phyloP scores from a whole-genome alignment of 1,140 invertebrate species.

The Tenebrio molitor region DNA sequence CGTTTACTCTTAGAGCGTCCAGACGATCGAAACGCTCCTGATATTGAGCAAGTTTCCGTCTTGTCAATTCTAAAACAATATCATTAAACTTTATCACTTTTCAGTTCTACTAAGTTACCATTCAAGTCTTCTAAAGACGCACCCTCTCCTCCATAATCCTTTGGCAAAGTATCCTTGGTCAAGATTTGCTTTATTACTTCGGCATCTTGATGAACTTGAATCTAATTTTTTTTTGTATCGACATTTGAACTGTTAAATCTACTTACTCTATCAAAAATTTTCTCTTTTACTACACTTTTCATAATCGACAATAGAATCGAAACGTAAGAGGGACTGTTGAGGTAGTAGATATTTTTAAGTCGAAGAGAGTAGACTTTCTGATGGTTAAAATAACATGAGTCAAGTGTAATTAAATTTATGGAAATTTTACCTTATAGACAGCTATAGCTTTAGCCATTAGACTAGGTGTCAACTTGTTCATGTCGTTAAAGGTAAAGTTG shows the following conservation, averaged over 20 bases:
- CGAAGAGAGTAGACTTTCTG: neutral
- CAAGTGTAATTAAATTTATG: too few relatives aligned
- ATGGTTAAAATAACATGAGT: neutral
- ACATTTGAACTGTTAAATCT: too few relatives aligned
- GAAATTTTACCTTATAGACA: neutral
- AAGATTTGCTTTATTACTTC: neutral
- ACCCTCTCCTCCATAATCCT: constrained; percentile 5
- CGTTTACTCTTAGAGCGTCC: neutral
- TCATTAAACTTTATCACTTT: too few relatives aligned
- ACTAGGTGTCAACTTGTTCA: neutral
- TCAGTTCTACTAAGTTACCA: too few relatives aligned
- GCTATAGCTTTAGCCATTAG: neutral
- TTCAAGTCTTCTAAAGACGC: neutral
- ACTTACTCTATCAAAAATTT: neutral
- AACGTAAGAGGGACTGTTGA: neutral
- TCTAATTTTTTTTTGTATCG: too few relatives aligned
- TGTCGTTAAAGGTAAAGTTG: neutral
- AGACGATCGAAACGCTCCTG: constrained; percentile 44
- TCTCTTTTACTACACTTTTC: neutral
- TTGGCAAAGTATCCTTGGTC: neutral
- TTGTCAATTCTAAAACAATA: neutral
- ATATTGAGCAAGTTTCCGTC: constrained; percentile 35
- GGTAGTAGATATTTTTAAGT: neutral
- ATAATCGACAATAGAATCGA: neutral
- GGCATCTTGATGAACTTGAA: neutral